Evolutionary conservation across 1,140 invertebrate genomes (phyloP).

Genomic region (Cecropterus lyciades): DNA sequence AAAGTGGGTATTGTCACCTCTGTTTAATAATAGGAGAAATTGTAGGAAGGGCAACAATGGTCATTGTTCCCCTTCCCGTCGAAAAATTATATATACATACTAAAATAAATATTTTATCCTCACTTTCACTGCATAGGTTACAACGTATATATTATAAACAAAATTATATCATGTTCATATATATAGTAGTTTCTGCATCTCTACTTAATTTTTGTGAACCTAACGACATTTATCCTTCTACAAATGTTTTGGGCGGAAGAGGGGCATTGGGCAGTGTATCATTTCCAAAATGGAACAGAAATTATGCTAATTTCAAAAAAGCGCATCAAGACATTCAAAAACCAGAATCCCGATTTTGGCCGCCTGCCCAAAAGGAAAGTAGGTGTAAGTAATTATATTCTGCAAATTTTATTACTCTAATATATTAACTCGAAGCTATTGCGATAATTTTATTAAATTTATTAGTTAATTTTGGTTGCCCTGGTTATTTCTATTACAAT

Average conservation of each 20-base stretch:
- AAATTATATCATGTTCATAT: slow-evolving; percentile 20
- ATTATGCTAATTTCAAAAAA: slow-evolving; percentile 36
- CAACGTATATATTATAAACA: neutral
- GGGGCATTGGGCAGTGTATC: slow-evolving; percentile 33
- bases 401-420: neutral
- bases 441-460: too few species aligned
- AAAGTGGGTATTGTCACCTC: slow-evolving; percentile 57
- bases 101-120: slow-evolving; percentile 44
- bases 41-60: too few species aligned
- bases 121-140: slow-evolving; percentile 10
- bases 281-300: slow-evolving; percentile 43
- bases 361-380: slow-evolving; percentile 62
- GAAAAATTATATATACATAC: slow-evolving; percentile 60
- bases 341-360: slow-evolving; percentile 60
- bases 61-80: slow-evolving; percentile 66
- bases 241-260: slow-evolving; percentile 34
- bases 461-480: too few species aligned
- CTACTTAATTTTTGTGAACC: slow-evolving; percentile 44
- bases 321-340: slow-evolving; percentile 35
- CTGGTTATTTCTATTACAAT: too few species aligned
- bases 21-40: slow-evolving; percentile 68
- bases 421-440: too few species aligned
- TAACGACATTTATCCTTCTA: slow-evolving; percentile 28
- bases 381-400: slow-evolving; percentile 60
- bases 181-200: slow-evolving; percentile 37